Conservation (phyloP, 2,888 invertebrate genomes). For the Halictus ligatus region DNA sequence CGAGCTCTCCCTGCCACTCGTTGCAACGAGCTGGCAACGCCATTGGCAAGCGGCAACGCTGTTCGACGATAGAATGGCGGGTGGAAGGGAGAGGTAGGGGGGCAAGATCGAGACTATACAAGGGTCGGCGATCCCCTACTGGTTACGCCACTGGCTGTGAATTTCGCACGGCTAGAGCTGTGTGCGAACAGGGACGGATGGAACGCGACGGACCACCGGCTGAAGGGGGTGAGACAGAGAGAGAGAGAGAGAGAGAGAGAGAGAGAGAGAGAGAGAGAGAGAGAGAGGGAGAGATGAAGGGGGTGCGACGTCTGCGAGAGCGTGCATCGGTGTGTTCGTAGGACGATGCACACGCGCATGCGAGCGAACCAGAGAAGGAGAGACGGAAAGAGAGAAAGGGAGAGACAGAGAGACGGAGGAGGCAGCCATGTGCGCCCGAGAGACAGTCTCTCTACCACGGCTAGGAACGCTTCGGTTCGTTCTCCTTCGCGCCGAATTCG, state of each 20-base stretch:
- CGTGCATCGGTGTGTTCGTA: slow-evolving; percentile 32
- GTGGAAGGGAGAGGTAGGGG: slow-evolving; percentile 43
- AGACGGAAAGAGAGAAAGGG: background rate
- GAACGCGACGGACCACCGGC: slow-evolving; percentile 52
- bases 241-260: slow-evolving; percentile 10
- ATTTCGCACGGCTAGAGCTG: slow-evolving; percentile 69
- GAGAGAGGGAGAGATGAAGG: slow-evolving; percentile 6
- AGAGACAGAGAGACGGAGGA: slow-evolving; percentile 35
- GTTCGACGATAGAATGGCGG: slow-evolving; percentile 19
- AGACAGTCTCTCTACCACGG: slow-evolving; percentile 57
- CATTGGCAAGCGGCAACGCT: slow-evolving; percentile 72
- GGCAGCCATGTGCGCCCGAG: slow-evolving; percentile 72
- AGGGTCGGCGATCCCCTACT: slow-evolving; percentile 57
- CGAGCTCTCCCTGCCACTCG: slow-evolving; percentile 63
- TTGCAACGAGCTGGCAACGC: slow-evolving; percentile 70
- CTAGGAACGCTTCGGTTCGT: slow-evolving; percentile 50
- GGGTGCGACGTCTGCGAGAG: slow-evolving; percentile 9
- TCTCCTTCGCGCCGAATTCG: slow-evolving; percentile 68
- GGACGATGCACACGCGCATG: background rate
- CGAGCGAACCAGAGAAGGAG: slow-evolving; percentile 27
- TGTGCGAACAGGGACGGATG: slow-evolving; percentile 61
- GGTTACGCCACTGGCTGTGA: slow-evolving; percentile 70
- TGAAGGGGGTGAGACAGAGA: slow-evolving; percentile 43
- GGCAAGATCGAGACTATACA: slow-evolving; percentile 51
- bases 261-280: slow-evolving; percentile 8